Evolutionary conservation across 2,888 invertebrate genomes (phyloP).

Genomic region (Eucriotettix oculatus): DNA sequence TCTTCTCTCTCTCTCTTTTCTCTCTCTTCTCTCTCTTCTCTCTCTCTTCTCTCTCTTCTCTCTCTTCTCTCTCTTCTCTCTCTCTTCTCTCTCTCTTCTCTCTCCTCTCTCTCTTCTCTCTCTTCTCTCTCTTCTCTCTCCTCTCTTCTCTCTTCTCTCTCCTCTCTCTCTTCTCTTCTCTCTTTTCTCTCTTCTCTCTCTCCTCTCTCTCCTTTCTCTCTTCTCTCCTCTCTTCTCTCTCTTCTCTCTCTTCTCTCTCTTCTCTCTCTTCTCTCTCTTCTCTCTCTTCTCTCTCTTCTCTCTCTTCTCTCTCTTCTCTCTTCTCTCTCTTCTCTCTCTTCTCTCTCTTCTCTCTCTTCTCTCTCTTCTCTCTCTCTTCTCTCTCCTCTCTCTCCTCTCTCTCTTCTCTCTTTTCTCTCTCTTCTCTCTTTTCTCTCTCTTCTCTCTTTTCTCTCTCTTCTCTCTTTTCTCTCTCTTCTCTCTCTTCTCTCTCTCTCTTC

Average conservation of each 20-base stretch:
- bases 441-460: slow-evolving; percentile 2
- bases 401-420: slow-evolving; percentile 8
- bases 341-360: no score
- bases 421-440: slow-evolving; percentile 4
- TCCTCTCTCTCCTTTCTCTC: background rate
- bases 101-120: background rate
- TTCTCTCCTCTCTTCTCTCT: background rate
- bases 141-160: no score
- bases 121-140: background rate
- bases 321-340: no score
- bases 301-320: background rate
- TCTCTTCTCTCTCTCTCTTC: background rate
- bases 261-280: slow-evolving; percentile 1
- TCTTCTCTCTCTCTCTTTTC: background rate
- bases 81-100: background rate
- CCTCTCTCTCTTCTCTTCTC: background rate
- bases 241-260: slow-evolving; percentile 4
- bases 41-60: background rate
- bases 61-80: background rate
- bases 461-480: no score
- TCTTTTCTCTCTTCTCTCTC: background rate
- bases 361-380: no score
- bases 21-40: background rate
- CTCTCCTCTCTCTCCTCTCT: slow-evolving; percentile 1
- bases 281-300: slow-evolving; percentile 4